A percentile compares a stretch with the other conserved stretches of the same genome.
Conservation (phyloP, 2,797 vertebrate species). For the Pangasius krempfi region DNA sequence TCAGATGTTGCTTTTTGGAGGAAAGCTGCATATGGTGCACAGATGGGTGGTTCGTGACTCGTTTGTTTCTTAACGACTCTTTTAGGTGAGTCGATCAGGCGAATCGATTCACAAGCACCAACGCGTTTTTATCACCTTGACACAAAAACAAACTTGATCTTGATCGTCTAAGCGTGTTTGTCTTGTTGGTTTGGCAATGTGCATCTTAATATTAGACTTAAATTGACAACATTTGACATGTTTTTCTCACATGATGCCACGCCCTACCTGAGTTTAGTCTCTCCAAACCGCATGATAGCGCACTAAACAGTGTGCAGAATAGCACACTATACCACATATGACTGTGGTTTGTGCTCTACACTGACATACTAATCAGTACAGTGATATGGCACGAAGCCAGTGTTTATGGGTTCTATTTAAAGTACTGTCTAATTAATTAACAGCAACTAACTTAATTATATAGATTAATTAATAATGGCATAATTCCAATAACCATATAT, state of each 20-base stretch:
- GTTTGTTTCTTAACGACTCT: slow-evolving; percentile 23
- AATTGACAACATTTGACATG: neutral
- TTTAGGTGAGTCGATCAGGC: slow-evolving; percentile 5
- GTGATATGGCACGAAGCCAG: neutral
- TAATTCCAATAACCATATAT: neutral
- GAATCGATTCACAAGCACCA: slow-evolving; percentile 19
- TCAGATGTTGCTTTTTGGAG: neutral
- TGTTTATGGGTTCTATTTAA: neutral
- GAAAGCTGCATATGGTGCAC: neutral
- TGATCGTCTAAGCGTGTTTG: neutral
- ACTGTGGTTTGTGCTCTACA: neutral
- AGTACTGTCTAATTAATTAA: neutral
- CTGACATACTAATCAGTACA: neutral
- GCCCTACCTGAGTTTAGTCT: slow-evolving; percentile 5
- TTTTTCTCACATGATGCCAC: slow-evolving; percentile 3
- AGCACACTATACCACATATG: neutral
- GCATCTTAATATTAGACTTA: neutral
- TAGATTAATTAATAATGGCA: neutral
- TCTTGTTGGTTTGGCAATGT: neutral
- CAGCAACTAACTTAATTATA: neutral
- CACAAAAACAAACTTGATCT: neutral
- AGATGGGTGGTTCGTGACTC: neutral
- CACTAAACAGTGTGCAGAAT: neutral
- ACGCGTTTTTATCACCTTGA: neutral
- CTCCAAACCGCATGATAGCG: neutral